Evolutionary conservation across 2,113 vertebrate genomes (phyloP), one percentile per base, ranked within the genome.

Genomic region (Lepus europaeus): DNA sequence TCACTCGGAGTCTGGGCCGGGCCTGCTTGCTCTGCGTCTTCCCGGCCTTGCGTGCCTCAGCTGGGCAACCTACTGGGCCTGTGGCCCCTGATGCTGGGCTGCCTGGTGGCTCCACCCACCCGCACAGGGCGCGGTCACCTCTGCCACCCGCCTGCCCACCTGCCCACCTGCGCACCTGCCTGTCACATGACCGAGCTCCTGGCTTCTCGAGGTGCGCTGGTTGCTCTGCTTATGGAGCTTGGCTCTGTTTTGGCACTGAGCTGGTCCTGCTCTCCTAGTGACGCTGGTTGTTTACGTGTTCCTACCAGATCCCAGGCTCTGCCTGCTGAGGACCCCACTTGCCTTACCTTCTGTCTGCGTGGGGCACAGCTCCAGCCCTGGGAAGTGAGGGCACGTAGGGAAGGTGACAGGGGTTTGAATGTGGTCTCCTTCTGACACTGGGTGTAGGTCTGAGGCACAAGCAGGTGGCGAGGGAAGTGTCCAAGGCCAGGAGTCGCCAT

Each of bases 301-400:
- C 69, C 56, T 78, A 0, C n/a, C 19, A 45, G 31, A 14, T 73
- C 68, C 85, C 12, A 56, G 17, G 49, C 79, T 22, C 22, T 17
- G 25, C 11, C 39, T 31, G 3, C 33, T n/a, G 16, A 69, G 22
- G 73, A 13, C 36, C 6, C 31, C 4, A 1, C 59, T 39, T 59
- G 9, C 19, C 39, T 31, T 36, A 13, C 23, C 25, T n/a, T 45
- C 10, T 13, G 19, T 45, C n/a, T 17, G 5, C 0, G 0, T 27
- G 3, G 36, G 22, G 6, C 19, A 20, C 63, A 63, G n/a, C 11
- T 33, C 33, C 14, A 61, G 5, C 9, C 29, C 5, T 33, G 29
- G 39, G 63, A 23, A 49, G 20, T 31, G 8, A 63, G n/a, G 49
- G 36, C 9, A 3, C 3, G 22, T 27, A 80, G 70, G 20, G 31